These are phyloP conservation scores for Acanthiza pusilla DNA, from an alignment of 2,797 vertebrate genomes.

Conservation along the genomic window DNA sequence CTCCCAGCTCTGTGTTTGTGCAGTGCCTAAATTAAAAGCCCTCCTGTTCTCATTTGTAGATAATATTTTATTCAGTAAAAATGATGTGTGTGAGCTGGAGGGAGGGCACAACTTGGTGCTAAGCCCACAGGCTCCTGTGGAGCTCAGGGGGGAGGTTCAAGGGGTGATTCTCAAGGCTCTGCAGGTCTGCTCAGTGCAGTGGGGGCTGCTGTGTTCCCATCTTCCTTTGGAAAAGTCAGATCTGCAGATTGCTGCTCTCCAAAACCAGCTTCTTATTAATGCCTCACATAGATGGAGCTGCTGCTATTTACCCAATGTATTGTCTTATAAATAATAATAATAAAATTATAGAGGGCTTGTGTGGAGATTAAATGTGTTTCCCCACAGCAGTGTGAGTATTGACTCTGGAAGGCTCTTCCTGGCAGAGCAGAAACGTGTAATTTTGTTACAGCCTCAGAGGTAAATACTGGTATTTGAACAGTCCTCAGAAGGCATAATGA, in stretches of 20 bases:
- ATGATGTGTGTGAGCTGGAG: neutral
- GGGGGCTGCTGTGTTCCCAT: neutral
- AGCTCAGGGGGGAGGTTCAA: neutral
- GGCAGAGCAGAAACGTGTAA: slow-evolving; percentile 18
- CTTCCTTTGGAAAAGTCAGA: neutral
- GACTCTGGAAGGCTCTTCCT: slow-evolving; percentile 31
- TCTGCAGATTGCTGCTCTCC: neutral
- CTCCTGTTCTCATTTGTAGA: neutral
- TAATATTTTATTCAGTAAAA: neutral
- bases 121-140: neutral
- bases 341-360: neutral
- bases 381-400: slow-evolving; percentile 29
- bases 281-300: neutral
- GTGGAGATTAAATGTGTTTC: slow-evolving; percentile 30
- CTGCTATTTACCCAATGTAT: slow-evolving; percentile 1
- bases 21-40: neutral
- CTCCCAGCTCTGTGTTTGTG: neutral
- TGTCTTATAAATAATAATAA: slow-evolving; percentile 44
- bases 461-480: slow-evolving; percentile 43
- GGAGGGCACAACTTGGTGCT: neutral
- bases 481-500: slow-evolving; percentile 26
- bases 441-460: slow-evolving; percentile 44
- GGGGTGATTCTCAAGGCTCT: neutral
- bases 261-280: neutral
- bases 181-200: neutral